Evolutionary conservation across 2,888 invertebrate species (phyloP).

Genomic region (Leptinotarsa peninsularis): DNA sequence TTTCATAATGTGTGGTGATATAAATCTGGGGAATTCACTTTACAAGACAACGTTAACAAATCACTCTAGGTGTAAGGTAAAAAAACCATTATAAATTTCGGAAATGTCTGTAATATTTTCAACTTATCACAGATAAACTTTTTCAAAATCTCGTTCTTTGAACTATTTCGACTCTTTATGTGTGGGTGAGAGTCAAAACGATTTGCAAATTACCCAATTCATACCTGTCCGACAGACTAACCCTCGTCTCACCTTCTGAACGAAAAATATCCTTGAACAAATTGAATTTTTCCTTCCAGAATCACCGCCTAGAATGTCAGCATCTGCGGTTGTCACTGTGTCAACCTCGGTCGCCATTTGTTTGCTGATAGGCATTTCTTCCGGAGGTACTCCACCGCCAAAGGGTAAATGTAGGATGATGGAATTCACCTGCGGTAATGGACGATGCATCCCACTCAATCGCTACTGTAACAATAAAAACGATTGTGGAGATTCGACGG

Average conservation of each 20-base stretch:
- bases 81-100: too few relatives aligned
- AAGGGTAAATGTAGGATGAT: constrained; percentile 72
- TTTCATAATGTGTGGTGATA: too few relatives aligned
- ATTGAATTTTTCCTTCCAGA: constrained; percentile 8
- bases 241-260: constrained; percentile 15
- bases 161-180: too few relatives aligned
- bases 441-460: constrained; percentile 77
- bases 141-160: too few relatives aligned
- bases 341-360: constrained; percentile 38
- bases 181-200: background rate
- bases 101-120: too few relatives aligned
- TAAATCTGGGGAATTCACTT: too few relatives aligned
- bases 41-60: too few relatives aligned
- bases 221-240: background rate
- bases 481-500: constrained; percentile 84
- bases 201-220: background rate
- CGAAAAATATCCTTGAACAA: background rate
- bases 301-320: constrained; percentile 38
- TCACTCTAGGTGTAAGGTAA: too few relatives aligned
- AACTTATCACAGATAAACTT: too few relatives aligned
- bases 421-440: constrained; percentile 77
- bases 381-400: constrained; percentile 25
- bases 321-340: constrained; percentile 32
- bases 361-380: constrained; percentile 33
- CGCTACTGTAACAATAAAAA: constrained; percentile 83